Base-by-base conservation (phyloP, 2,113 vertebrate genomes). In the Chrysochloris asiatica region DNA sequence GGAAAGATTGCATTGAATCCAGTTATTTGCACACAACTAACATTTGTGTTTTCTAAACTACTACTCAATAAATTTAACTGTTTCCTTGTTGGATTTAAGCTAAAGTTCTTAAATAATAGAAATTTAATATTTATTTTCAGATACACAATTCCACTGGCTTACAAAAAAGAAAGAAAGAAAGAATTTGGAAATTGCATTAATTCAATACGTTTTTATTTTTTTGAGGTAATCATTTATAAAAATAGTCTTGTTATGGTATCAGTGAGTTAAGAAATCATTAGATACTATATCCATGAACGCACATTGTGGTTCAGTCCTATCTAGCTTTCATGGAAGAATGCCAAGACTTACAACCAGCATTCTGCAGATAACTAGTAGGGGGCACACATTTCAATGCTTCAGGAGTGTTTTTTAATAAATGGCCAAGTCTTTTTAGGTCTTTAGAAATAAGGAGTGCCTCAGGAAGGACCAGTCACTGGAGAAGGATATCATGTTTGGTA, bases 151-250 rank as follows among this genome's bases (percentile, higher is more conserved):
- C 16, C 22, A 65, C 56, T 84, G 8, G n/a, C 16, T 88, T 88
- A 48, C 22, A 41, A 81, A 91, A 83, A 61, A 48, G 16, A 41
- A 81, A 91, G 78, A 61, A 6, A 71, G 10, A 69, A 88, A 78
- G 83, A 79, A 88, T 72, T 88, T 77, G 56, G 56, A 84, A 88
- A 78, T 19, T 41, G 7, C 38, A 56, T 88, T 83, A 72, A 61
- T n/a, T 56, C 54, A 9, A 0, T 8, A 83, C 28, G 67, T 80
- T 16, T 28, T n/a, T 10, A 45, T 12, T 79, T 38, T 6, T 24
- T 73, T 38, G 38, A 78, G 8, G 11, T 50, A 61, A 63, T 45
- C 45, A 85, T 17, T 41, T 84, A 52, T 47, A n/a, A 63, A 84
- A 47, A 33, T 72, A 36, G 78, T 52, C 30, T 36, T 81, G 26